Evolutionary conservation across 2,888 invertebrate species (phyloP), one percentile per base, ranked within the genome.

Genomic region (Eristalis pertinax): DNA sequence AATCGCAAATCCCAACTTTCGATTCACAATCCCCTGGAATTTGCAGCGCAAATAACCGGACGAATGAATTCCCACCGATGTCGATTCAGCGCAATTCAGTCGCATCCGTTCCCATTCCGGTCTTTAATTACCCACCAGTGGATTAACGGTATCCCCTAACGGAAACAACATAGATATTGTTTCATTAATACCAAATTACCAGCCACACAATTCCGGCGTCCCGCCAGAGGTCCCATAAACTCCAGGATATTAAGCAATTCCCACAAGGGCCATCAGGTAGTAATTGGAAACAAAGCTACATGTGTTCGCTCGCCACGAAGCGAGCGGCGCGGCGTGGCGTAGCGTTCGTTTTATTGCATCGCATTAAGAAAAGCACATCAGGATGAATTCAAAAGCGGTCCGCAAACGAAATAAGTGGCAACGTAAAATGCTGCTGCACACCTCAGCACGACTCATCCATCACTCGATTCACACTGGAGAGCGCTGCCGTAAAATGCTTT

Each of bases 121-220:
- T 67, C 72, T 63, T 78, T 78, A 84, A 73, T 77, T 78, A 65
- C 63, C 65, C 35, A 56, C 73, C 32, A 69, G 73, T 26, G 73
- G 78, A 83, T 78, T 84, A 84, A 58, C 76, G 73, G 56, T 32
- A 82, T 62, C 73, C 63, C 24, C 32, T 62, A 63, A 76, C 56
- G 64, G 11, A 72, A 73, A 41, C 62, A 73, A 58, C 72, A 73
- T 62, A 77, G 77, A 83, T 78, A 78, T 78, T 83, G 83, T 83
- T 78, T 83, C 83, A 84, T 78, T 84, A 78, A 84, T 74, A 84
- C 43, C 68, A 60, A 84, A 84, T 74, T 24, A 81, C 69, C 74
- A 70, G 64, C 73, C 83, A 32, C 69, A 84, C 67, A 62, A 78
- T 50, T 50, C 50, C 50, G 50, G 19, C 50, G 19, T 50, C 50